Percentiles rank a stretch among this genome's conserved stretches.
These are phyloP conservation scores for Canis aureus DNA, from an alignment of 2,113 vertebrate species.

Conservation along the genomic window DNA sequence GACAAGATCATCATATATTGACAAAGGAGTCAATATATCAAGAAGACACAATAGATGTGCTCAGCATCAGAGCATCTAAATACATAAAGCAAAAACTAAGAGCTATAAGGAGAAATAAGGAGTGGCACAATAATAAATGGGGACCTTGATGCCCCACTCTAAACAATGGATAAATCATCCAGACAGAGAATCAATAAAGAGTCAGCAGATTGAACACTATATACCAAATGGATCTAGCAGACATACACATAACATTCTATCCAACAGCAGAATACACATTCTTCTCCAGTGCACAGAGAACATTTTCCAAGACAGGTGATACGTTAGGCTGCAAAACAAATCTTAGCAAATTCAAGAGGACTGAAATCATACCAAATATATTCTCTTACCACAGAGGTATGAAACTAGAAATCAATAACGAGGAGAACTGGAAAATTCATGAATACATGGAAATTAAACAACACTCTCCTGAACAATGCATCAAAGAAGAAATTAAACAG, in stretches of 20 bases:
- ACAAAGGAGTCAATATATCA: not conserved
- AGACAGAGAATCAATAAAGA: not conserved
- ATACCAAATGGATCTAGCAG: not conserved
- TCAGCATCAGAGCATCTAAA: not conserved
- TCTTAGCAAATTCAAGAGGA: not conserved
- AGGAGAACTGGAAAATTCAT: not conserved
- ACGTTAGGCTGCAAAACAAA: not conserved
- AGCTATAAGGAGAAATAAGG: not conserved
- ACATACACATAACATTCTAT: not conserved
- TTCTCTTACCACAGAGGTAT: not conserved
- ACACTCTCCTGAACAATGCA: not conserved
- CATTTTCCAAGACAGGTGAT: not conserved
- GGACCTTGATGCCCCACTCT: not conserved
- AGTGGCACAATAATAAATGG: not conserved
- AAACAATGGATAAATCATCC: not conserved
- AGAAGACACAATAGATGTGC: not conserved
- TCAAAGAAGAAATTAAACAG: not conserved
- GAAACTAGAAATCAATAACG: not conserved
- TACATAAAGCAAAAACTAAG: not conserved
- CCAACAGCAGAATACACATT: not conserved
- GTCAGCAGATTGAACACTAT: not conserved
- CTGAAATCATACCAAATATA: not conserved
- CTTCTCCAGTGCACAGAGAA: not conserved
- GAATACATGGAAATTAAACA: not conserved
- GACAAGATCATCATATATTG: not conserved